These are phyloP conservation scores for Neogobius melanostomus DNA, from an alignment of 2,113 vertebrate genomes.

Conservation along the genomic window DNA sequence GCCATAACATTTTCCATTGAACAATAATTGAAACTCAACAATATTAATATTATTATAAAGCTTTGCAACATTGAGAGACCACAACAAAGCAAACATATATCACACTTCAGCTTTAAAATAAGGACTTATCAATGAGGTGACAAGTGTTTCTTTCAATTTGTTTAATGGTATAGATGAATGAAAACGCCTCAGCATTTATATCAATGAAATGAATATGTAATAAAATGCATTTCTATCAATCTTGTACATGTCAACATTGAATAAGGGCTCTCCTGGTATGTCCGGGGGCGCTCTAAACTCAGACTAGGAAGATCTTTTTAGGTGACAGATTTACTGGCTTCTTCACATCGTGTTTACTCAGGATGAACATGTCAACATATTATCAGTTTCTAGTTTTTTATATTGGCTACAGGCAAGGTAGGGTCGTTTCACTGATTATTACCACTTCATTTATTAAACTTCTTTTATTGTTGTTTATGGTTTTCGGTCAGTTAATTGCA, in stretches of 20 bases:
- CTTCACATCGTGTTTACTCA: not conserved
- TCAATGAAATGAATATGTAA: conserved; percentile 1
- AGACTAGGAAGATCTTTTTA: not conserved
- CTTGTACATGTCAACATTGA: too few relatives aligned
- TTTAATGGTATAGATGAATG: not conserved
- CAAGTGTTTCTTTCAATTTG: too few relatives aligned
- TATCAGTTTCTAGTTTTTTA: conserved; percentile 5
- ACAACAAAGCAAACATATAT: not conserved
- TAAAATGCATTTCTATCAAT: too few relatives aligned
- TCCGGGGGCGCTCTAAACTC: not conserved
- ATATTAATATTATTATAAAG: not conserved
- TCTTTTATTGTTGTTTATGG: not conserved
- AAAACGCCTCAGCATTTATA: conserved; percentile 17
- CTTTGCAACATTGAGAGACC: not conserved
- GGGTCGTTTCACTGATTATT: not conserved
- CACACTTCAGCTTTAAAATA: not conserved
- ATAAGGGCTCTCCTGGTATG: not conserved
- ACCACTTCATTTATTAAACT: not conserved
- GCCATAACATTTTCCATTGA: too few relatives aligned
- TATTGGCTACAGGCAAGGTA: conserved; percentile 3
- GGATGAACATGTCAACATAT: not conserved
- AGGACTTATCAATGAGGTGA: too few relatives aligned
- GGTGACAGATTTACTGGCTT: not conserved
- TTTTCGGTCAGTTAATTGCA: not conserved
- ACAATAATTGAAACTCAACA: not conserved